Conservation (phyloP, 2,113 vertebrate species). For the Zosterops japonicus region DNA sequence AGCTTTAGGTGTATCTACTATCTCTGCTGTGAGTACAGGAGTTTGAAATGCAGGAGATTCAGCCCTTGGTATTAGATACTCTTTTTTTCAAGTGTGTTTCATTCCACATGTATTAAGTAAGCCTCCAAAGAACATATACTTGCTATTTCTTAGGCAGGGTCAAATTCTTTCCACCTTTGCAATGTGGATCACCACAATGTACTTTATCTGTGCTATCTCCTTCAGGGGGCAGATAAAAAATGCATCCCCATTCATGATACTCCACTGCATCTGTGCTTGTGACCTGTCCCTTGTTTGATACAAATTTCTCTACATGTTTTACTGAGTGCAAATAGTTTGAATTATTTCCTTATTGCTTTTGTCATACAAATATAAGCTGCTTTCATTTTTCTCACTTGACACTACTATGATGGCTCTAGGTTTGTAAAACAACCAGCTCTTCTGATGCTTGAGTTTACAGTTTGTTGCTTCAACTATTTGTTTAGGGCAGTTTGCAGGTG, state of each 20-base stretch:
- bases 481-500: background rate
- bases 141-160: background rate
- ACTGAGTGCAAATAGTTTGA: background rate
- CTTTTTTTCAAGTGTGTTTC: background rate
- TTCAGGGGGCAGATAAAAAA: background rate
- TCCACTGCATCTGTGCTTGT: background rate
- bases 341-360: background rate
- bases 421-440: background rate
- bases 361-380: background rate
- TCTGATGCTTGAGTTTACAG: background rate
- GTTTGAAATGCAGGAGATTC: background rate
- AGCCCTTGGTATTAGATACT: background rate
- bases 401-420: rapidly evolving
- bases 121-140: background rate
- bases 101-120: background rate
- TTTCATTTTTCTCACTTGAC: background rate
- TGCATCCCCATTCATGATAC: background rate
- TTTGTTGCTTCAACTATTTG: background rate
- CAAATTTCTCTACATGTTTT: background rate
- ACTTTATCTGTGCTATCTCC: background rate
- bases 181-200: background rate
- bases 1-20: background rate
- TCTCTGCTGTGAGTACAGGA: background rate
- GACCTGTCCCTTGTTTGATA: background rate
- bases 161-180: background rate